Base-by-base conservation (phyloP, 2,113 vertebrate genomes). In the Alosa alosa region DNA sequence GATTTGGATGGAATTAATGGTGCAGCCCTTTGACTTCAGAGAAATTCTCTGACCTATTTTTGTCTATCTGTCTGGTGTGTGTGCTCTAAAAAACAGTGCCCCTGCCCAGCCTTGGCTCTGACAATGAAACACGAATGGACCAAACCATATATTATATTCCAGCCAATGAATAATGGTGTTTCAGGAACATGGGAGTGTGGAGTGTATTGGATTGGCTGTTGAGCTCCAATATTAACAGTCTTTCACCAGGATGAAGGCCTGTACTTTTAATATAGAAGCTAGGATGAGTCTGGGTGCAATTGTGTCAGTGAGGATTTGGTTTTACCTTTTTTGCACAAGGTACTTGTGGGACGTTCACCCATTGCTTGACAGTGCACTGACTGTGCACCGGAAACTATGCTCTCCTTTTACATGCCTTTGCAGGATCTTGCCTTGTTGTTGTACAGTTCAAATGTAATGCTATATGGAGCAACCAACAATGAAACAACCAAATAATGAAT, bases 401-500 rank as follows among this genome's bases (percentile, higher is more conserved):
- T 72, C 25, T 72, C 10, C 64, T 36, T 31, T 31, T 31, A 8
- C n/a, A 36, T 72, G 64, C 64, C 64, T 36, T 72, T 72, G 4
- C n/a, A 72, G 31, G 64, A 72, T 31, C 3, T 72, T 72, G 64
- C 64, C 64, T 72, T 72, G 64, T 72, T 72, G 64, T 72, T 72
- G 64, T 72, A 1, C 64, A 72, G 25, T 72, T 3, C n/a, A 72
- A 36, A 36, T 72, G 6, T 72, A 36, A 31, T 25, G 25, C 25
- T 72, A 36, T 72, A 68, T 4, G 11, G 47, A 15, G 15, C 52
- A 31, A 31, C 31, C 31, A 31, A 31, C 31, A 31, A 31, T 31
- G 31, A 31, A 31, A 31, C 31, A 31, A 0, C 31, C 31, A 31
- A 31, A 31, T n/a, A 9, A 31, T 72, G 64, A 72, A 72, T 72